Base-by-base conservation (phyloP, 1,140 invertebrate genomes). In the Drosophila orosa region DNA sequence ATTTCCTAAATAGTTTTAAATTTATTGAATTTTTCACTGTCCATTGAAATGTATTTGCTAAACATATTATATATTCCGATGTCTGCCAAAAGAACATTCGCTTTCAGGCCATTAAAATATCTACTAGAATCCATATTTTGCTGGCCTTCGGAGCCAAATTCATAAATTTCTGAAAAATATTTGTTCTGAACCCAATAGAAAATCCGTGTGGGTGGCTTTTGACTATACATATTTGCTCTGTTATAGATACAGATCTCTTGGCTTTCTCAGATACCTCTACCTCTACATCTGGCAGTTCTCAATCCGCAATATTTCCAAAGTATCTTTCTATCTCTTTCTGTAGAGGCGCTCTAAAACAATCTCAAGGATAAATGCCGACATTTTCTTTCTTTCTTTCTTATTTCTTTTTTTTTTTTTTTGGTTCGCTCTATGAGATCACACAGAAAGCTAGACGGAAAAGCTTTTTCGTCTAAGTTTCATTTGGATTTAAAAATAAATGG, bases 401-500 rank as follows among this genome's bases (percentile, higher is more conserved):
- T 29, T 29, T 29, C 29, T 48, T 27, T 2, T 9, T 19, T 13
- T 50, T 22, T 50, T 31, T 50, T 13, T 52, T 56, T 68, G 9
- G 31, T 66, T 68, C 48, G 35, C 29, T 58, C 45, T 69, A 54
- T 80, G 80, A 80, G 84, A 89, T 89, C 85, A 78, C 80, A 78
- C 48, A 33, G 19, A 89, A 90, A 90, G 85, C 85, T 85, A 59
- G 44, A 63, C 44, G 42, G 54, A 68, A 85, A 90, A 89, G 85
- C 85, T 90, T 79, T 85, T 69, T 62, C 75, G 84, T 87, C 62
- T 87, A 80, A 67, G 57, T 83, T 87, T 87, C 76, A 76, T 67
- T 24, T 56, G 62, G 59, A 76, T 75, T 85, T 89, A 90, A 90
- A 89, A 90, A 85, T 85, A 89, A 90, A 81, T 56, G 27, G 45